A percentile compares a stretch with the other conserved stretches of the same genome.
Evolutionary conservation across 2,113 vertebrate species (phyloP).

Genomic region (Mandrillus leucophaeus): DNA sequence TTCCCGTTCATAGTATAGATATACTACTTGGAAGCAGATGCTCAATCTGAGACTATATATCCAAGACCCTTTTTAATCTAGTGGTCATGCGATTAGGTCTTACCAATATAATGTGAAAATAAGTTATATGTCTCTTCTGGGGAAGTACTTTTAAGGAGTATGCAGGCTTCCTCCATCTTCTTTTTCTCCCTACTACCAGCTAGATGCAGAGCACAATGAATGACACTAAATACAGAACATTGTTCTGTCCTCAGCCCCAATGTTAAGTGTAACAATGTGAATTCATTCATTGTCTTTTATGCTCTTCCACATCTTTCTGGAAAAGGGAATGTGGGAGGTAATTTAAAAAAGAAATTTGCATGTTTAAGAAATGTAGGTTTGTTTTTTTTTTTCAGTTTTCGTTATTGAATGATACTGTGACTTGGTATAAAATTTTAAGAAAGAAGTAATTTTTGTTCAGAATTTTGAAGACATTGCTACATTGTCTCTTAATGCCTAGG

Average conservation of each 20-base stretch:
- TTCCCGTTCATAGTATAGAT: not conserved
- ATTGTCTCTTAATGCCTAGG: not conserved
- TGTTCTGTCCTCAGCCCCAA: not conserved
- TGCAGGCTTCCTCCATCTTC: not conserved
- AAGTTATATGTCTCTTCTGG: not conserved
- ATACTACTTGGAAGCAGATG: not conserved
- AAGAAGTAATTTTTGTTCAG: not conserved
- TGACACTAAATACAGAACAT: not conserved
- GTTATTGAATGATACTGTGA: not conserved
- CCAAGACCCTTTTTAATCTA: not conserved
- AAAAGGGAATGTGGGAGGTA: not conserved
- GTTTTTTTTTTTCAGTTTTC: not conserved
- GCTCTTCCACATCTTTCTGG: not conserved
- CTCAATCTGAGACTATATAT: not conserved
- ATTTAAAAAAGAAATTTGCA: too few species aligned
- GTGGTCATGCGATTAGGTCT: not conserved
- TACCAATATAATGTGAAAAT: not conserved
- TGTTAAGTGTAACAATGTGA: not conserved
- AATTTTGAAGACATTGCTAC: not conserved
- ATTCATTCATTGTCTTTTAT: not conserved
- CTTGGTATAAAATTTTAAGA: not conserved
- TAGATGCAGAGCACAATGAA: not conserved
- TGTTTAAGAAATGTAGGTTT: not conserved
- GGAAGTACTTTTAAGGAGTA: not conserved
- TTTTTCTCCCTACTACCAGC: not conserved